phyloP scores from a whole-genome alignment of 2,888 invertebrate species.

The Stegophylla sp. region DNA sequence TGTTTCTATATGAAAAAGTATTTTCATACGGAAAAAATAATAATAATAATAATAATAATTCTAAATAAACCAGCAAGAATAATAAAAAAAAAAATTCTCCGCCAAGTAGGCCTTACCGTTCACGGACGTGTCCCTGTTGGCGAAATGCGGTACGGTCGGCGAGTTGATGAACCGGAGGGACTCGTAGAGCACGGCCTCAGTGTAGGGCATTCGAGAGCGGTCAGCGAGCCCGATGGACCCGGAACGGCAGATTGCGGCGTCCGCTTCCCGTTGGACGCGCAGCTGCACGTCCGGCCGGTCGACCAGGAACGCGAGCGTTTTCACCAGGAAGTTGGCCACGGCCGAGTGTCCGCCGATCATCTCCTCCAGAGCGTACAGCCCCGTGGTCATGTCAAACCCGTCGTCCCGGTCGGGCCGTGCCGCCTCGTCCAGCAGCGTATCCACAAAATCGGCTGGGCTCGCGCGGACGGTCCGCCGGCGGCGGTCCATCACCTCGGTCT shows the following conservation, averaged over 20 bases:
- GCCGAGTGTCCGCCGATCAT: constrained; percentile 73
- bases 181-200: constrained; percentile 71
- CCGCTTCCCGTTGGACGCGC: constrained; percentile 69
- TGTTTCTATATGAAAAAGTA: too few species aligned
- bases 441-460: constrained; percentile 68
- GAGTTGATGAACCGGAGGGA: constrained; percentile 72
- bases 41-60: too few species aligned
- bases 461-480: constrained; percentile 66
- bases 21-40: too few species aligned
- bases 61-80: too few species aligned
- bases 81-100: too few species aligned
- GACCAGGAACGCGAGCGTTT: constrained; percentile 70
- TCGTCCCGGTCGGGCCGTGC: constrained; percentile 64
- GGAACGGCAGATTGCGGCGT: constrained; percentile 64
- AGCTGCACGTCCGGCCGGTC: constrained; percentile 68
- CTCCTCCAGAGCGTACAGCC: constrained; percentile 67
- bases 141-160: constrained; percentile 75
- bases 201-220: constrained; percentile 69
- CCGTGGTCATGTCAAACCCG: constrained; percentile 67
- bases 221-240: constrained; percentile 65
- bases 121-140: constrained; percentile 71
- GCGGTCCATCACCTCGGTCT: constrained; percentile 67
- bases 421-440: constrained; percentile 69
- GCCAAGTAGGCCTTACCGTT: too few species aligned
- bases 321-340: constrained; percentile 71